Conservation (phyloP, 2,888 invertebrate genomes). For the Stenichneumon culpator region DNA sequence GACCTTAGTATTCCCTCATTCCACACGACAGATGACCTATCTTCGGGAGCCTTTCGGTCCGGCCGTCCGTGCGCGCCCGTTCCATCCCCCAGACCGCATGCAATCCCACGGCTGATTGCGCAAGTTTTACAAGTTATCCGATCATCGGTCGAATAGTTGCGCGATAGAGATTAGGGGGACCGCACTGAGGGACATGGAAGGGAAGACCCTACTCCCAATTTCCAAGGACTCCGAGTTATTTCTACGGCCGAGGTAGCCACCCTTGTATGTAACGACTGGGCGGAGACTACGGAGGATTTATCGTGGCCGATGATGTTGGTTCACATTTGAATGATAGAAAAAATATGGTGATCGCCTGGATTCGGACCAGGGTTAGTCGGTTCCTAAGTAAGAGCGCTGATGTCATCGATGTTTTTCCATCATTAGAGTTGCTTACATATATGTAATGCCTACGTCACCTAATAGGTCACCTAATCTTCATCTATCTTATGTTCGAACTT, state of each 20-base stretch:
- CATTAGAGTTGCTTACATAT: no score
- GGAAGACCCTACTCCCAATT: slow-evolving; percentile 5
- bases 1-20: slow-evolving; percentile 44
- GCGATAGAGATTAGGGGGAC: slow-evolving; percentile 9
- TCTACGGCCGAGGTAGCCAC: slow-evolving; percentile 16
- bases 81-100: slow-evolving; percentile 64
- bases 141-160: slow-evolving; percentile 65
- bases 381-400: no score
- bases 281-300: no score
- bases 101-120: slow-evolving; percentile 78
- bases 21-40: slow-evolving; percentile 38
- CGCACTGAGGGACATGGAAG: slow-evolving; percentile 14
- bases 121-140: slow-evolving; percentile 80
- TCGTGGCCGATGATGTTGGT: no score
- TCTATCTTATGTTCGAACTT: no score
- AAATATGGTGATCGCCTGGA: no score
- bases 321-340: no score
- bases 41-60: slow-evolving; percentile 30
- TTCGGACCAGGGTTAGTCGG: no score
- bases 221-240: slow-evolving; percentile 42
- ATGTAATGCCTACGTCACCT: no score
- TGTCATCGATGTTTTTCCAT: no score
- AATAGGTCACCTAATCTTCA: no score
- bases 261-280: no score
- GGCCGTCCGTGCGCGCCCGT: slow-evolving; percentile 46